A percentile compares a stretch with the other conserved stretches of the same genome.
phyloP scores from a whole-genome alignment of 2,797 vertebrate species.

The Distichodus sexfasciatus region DNA sequence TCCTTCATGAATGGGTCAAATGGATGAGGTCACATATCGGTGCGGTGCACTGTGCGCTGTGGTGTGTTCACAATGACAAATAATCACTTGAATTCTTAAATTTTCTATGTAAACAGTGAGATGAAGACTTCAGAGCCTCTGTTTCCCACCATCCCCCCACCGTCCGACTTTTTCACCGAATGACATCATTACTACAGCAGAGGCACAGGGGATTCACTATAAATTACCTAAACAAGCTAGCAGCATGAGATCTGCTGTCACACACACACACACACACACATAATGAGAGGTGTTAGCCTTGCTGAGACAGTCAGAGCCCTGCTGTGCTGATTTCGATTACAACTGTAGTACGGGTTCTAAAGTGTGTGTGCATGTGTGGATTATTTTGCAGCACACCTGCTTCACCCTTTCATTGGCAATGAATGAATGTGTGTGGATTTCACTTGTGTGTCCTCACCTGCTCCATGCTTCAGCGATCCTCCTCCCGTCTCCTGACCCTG shows the following conservation, averaged over 20 bases:
- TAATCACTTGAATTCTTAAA: no score
- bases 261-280: slow-evolving; percentile 25
- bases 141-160: not conserved
- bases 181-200: slow-evolving; percentile 11
- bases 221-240: not conserved
- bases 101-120: no score
- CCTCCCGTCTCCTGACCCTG: slow-evolving; percentile 64
- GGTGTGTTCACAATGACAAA: no score
- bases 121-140: no score
- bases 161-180: not conserved
- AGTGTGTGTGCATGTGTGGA: slow-evolving; percentile 47
- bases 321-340: slow-evolving; percentile 48
- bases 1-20: no score
- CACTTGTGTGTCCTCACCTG: slow-evolving; percentile 73
- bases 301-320: slow-evolving; percentile 26
- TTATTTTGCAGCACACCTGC: slow-evolving; percentile 26
- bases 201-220: not conserved
- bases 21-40: no score
- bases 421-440: slow-evolving; percentile 34
- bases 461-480: slow-evolving; percentile 74
- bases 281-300: slow-evolving; percentile 4
- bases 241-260: slow-evolving; percentile 1
- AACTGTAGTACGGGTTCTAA: slow-evolving; percentile 16
- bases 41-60: no score
- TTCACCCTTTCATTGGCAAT: not conserved